A percentile compares a stretch with the other conserved stretches of the same genome.
These are phyloP conservation scores for Eumaeus atala DNA, from an alignment of 1,140 invertebrate species.

Conservation along the genomic window DNA sequence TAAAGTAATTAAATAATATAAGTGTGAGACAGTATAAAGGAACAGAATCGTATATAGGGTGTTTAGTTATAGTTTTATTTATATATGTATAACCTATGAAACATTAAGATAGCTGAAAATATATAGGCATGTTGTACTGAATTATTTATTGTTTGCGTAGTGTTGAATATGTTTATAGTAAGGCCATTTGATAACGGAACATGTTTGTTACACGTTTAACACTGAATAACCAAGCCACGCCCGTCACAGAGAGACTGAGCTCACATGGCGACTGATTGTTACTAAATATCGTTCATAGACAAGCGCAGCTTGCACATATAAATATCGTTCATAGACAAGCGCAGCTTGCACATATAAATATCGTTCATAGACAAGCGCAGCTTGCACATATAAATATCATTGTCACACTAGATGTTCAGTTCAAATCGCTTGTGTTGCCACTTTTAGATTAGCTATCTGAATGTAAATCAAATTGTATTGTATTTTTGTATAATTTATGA, in stretches of 20 bases:
- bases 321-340: too few relatives aligned
- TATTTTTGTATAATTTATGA: constrained; percentile 7
- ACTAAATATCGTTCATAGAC: too few relatives aligned
- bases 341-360: too few relatives aligned
- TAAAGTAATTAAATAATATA: constrained; percentile 11
- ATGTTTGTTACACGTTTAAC: neutral
- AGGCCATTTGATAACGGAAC: constrained; percentile 3
- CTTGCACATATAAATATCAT: too few relatives aligned
- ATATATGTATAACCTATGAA: constrained; percentile 1
- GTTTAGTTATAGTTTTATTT: constrained; percentile 9
- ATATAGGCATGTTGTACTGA: constrained; percentile 6
- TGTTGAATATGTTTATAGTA: constrained; percentile 6
- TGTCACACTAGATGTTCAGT: too few relatives aligned
- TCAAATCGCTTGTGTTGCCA: too few relatives aligned
- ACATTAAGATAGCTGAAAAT: constrained; percentile 4
- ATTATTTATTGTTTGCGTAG: constrained; percentile 11
- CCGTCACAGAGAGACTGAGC: neutral
- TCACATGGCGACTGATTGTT: neutral
- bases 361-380: too few relatives aligned
- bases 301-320: too few relatives aligned
- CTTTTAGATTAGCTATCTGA: constrained; percentile 1
- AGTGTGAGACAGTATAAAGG: neutral
- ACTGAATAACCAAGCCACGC: neutral
- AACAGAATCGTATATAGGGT: constrained; percentile 1
- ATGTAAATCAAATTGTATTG: constrained; percentile 4